Base-by-base conservation (phyloP, 2,797 vertebrate genomes). In the Gymnoscopelus braueri region DNA sequence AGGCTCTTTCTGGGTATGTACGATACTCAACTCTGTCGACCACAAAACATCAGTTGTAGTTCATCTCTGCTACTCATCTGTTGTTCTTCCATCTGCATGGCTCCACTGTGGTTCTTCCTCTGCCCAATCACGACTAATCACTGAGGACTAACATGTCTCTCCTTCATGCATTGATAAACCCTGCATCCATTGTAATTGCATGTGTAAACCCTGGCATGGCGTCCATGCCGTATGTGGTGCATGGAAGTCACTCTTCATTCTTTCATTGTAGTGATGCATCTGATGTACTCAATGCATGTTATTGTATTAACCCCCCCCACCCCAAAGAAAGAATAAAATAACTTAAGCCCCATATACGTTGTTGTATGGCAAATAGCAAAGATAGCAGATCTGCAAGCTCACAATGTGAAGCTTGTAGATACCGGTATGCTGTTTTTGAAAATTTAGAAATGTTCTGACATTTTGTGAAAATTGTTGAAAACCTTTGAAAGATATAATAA, bases 1-100 rank as follows among this genome's bases (percentile, higher is more conserved):
- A 95, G 94, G 92, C 92, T 95, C 83, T 97, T 94, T 96, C 92
- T 97, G 93, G 97, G 97, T 98, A 98, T 64, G 97, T 98, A 98
- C 93, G 85, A 70, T 78, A 58, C 77, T 48, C 26, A 44, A 53
- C 81, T 76, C 76, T 83, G 83, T 90, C 78, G 84, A 76, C 79
- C 80, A 74, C 85, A 69, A 80, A 88, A 67, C 86, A 75, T 87
- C 78, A 68, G 78, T 60, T 26, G 65, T 89, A 86, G 89, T 83
- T 83, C 88, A 86, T 76, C 65, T 47, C 59, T 67, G 67, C 66
- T 73, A 55, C 75, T 71, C 85, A 64, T 72, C 71, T 74, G 9
- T 54, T 74, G 9, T 54, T 39, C 12, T 29, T 48, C 35, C n/a
- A 68, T 80, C 26, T 67, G 84, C 87, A 86, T 85, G 83, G 69